Evolutionary conservation across 2,888 invertebrate species (phyloP).

Genomic region (Tethea ocularis): DNA sequence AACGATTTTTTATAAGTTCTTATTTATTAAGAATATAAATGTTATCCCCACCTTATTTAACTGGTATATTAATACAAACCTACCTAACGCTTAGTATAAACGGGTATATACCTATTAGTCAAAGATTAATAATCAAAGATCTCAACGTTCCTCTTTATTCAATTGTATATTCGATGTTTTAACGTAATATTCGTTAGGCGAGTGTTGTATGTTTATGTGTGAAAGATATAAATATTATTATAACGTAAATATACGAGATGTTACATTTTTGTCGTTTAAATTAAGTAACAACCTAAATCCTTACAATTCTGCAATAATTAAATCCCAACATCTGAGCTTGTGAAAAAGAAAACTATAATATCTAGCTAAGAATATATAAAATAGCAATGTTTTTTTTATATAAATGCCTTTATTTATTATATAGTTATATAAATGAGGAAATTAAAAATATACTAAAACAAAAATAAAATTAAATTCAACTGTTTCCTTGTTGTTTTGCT

Average conservation of each 20-base stretch:
- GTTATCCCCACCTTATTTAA: neutral
- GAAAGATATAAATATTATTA: conserved; percentile 52
- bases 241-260: conserved; percentile 67
- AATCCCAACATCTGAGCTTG: neutral
- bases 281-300: neutral
- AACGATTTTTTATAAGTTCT: neutral
- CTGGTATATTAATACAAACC: neutral
- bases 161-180: conserved; percentile 61
- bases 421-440: no score
- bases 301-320: neutral
- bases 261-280: conserved; percentile 44
- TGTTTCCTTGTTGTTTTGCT: no score
- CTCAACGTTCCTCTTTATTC: conserved; percentile 59
- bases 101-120: conserved; percentile 38
- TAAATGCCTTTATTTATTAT: no score
- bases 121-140: conserved; percentile 45
- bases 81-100: conserved; percentile 15
- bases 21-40: neutral
- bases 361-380: no score
- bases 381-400: no score
- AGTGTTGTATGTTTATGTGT: conserved; percentile 57
- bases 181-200: conserved; percentile 50
- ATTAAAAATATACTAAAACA: no score
- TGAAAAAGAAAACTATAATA: no score
- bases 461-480: no score